A percentile compares a stretch with the other conserved stretches of the same genome.
Conservation (phyloP, 1,140 invertebrate genomes). For the honey bee (Apis mellifera) region DNA sequence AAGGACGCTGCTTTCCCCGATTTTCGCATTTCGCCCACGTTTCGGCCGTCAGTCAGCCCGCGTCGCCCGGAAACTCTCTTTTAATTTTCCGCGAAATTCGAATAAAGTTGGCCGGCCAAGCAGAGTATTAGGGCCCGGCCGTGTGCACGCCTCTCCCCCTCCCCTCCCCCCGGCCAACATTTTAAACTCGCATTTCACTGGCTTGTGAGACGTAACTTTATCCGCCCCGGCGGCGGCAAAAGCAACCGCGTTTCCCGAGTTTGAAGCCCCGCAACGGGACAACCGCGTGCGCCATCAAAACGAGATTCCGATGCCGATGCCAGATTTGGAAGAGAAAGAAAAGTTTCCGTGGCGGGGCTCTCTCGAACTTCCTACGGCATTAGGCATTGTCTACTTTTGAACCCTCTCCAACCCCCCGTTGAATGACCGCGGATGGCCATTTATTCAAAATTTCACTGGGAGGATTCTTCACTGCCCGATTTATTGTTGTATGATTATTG, state of each 20-base stretch:
- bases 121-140: constrained; percentile 54
- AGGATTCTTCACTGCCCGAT: too few relatives aligned
- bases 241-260: constrained; percentile 7
- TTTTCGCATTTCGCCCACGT: constrained; percentile 61
- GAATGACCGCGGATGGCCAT: too few relatives aligned
- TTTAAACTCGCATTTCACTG: constrained; percentile 68
- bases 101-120: constrained; percentile 72
- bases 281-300: constrained; percentile 66
- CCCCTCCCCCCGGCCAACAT: constrained; percentile 41
- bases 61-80: constrained; percentile 60
- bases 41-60: constrained; percentile 13
- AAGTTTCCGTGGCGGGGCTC: constrained; percentile 29
- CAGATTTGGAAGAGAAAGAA: constrained; percentile 53
- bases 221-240: neutral
- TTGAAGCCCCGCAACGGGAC: constrained; percentile 65
- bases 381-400: neutral
- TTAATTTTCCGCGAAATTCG: constrained; percentile 75
- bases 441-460: too few relatives aligned
- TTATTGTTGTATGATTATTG: too few relatives aligned
- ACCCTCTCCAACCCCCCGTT: too few relatives aligned
- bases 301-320: constrained; percentile 61
- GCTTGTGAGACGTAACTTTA: constrained; percentile 67
- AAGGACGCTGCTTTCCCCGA: constrained; percentile 35
- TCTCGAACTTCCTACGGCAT: neutral
- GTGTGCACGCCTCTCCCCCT: constrained; percentile 49